Conservation (phyloP, 2,113 vertebrate genomes). For the Nibea albiflora region DNA sequence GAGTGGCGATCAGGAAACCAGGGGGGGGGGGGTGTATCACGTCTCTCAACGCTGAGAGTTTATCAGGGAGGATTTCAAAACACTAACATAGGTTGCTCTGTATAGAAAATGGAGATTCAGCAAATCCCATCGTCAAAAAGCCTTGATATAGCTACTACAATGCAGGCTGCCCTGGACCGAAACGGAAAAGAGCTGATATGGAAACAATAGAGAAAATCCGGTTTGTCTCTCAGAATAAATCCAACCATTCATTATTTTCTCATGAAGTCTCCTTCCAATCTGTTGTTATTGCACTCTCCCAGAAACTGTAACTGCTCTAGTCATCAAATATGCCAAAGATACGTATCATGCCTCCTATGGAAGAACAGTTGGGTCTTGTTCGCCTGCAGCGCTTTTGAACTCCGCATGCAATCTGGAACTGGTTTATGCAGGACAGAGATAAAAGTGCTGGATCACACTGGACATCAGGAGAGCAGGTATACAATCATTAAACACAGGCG, state of each 20-base stretch:
- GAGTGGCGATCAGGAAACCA: slow-evolving; percentile 54
- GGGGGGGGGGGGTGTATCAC: slow-evolving; percentile 29
- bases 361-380: slow-evolving; percentile 58
- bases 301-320: slow-evolving; percentile 7
- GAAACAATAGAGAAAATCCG: slow-evolving; percentile 19
- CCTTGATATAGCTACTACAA: not conserved
- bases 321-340: slow-evolving; percentile 30
- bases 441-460: slow-evolving; percentile 50
- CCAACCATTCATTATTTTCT: not conserved
- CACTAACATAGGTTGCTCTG: slow-evolving; percentile 1
- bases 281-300: not conserved
- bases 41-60: slow-evolving; percentile 43
- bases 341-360: slow-evolving; percentile 44
- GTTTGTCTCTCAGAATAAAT: slow-evolving; percentile 9
- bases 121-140: slow-evolving; percentile 2
- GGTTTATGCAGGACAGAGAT: slow-evolving; percentile 55
- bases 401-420: slow-evolving; percentile 58
- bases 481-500: slow-evolving; percentile 29
- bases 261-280: not conserved
- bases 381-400: slow-evolving; percentile 58
- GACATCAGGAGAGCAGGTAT: slow-evolving; percentile 38
- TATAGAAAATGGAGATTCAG: not conserved
- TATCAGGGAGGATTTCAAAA: slow-evolving; percentile 32
- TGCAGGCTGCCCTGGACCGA: not conserved
- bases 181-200: not conserved